These are phyloP conservation scores for Notamacropus eugenii DNA, from an alignment of 2,797 vertebrate genomes.

Conservation along the genomic window DNA sequence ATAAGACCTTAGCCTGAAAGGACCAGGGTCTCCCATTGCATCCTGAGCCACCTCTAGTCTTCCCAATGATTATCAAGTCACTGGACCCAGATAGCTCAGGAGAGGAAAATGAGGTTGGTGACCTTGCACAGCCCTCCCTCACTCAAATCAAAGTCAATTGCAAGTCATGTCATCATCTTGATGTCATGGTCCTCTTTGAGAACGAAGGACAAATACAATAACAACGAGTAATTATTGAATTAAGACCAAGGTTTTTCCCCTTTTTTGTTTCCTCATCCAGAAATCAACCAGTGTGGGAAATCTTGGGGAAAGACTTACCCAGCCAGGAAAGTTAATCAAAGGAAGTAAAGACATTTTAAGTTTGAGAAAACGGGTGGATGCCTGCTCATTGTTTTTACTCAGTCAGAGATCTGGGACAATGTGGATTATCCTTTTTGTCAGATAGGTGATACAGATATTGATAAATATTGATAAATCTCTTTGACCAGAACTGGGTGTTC, in stretches of 20 bases:
- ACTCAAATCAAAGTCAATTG: too few relatives aligned
- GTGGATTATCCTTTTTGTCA: background rate
- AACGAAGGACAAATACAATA: too few relatives aligned
- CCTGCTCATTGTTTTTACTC: background rate
- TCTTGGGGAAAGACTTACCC: background rate
- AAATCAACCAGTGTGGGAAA: background rate
- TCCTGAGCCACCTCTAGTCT: too few relatives aligned
- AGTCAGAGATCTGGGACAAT: background rate
- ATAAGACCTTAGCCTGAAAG: too few relatives aligned
- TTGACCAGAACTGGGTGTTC: background rate
- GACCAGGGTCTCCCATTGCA: too few relatives aligned
- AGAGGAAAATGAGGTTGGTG: too few relatives aligned
- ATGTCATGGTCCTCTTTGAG: too few relatives aligned
- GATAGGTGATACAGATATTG: background rate
- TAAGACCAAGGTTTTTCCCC: background rate
- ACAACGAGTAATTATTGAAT: conserved; percentile 51
- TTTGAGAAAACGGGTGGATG: background rate
- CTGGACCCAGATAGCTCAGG: too few relatives aligned
- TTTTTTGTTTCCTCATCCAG: background rate
- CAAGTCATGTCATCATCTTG: too few relatives aligned
- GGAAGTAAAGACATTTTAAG: background rate
- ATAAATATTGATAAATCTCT: background rate
- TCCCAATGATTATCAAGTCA: too few relatives aligned
- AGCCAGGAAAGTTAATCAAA: background rate
- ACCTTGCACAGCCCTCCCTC: too few relatives aligned